Percentiles rank a stretch among this genome's conserved stretches.
These are phyloP conservation scores for Adelphocoris suturalis DNA, from an alignment of 2,888 invertebrate species.

Conservation along the genomic window DNA sequence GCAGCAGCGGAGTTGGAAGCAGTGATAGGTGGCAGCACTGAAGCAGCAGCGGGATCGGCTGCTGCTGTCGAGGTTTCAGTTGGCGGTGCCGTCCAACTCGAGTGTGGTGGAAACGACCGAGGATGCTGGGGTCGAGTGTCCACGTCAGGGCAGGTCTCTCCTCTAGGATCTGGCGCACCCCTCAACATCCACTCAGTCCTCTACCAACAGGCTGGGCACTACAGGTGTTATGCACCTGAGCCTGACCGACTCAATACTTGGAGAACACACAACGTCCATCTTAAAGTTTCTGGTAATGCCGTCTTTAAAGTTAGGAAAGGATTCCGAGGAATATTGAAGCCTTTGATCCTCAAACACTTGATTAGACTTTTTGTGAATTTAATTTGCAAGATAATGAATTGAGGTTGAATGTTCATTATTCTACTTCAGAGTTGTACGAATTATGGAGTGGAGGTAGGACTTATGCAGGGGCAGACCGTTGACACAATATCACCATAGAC, in stretches of 20 bases:
- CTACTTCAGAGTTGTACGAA: too few relatives aligned
- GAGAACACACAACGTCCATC: slow-evolving; percentile 78
- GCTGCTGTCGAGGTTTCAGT: slow-evolving; percentile 85
- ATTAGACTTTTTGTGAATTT: too few relatives aligned
- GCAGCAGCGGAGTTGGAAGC: slow-evolving; percentile 71
- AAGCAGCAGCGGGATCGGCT: slow-evolving; percentile 80
- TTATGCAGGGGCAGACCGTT: too few relatives aligned
- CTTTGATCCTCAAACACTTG: too few relatives aligned
- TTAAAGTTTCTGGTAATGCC: slow-evolving; percentile 80
- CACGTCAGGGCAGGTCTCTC: slow-evolving; percentile 79
- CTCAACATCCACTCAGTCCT: slow-evolving; percentile 85
- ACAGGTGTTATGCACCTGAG: slow-evolving; percentile 84
- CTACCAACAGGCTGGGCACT: slow-evolving; percentile 88
- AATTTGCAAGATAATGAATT: too few relatives aligned
- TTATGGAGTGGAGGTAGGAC: too few relatives aligned
- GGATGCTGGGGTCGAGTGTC: slow-evolving; percentile 84
- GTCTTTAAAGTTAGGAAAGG: too few relatives aligned
- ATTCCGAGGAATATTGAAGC: too few relatives aligned
- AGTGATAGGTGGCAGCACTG: slow-evolving; percentile 83
- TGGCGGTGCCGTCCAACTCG: slow-evolving; percentile 91
- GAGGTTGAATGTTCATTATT: too few relatives aligned
- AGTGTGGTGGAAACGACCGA: slow-evolving; percentile 85
- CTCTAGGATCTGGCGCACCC: slow-evolving; percentile 81
- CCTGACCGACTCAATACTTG: slow-evolving; percentile 77
- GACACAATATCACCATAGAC: too few relatives aligned